Evolutionary conservation across 2,113 vertebrate species (phyloP), one percentile per base, ranked within the genome.

Genomic region (Otis tarda): DNA sequence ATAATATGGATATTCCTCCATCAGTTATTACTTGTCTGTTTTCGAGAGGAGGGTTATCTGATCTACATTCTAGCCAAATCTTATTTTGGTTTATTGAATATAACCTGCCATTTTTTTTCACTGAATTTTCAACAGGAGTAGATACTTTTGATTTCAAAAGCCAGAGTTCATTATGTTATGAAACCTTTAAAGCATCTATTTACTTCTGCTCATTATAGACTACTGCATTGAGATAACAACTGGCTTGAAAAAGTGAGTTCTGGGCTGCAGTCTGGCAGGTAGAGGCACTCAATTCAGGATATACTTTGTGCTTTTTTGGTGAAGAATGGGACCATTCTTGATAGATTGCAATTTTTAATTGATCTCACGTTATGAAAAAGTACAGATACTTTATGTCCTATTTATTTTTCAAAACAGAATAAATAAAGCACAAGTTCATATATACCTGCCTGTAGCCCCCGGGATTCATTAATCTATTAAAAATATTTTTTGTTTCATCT

Each of bases 311-410:
- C 81, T 84, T 80, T 37, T 79, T 91, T 85, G 78, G 37, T 77
- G 90, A 91, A 92, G 91, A 96, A 94, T 0, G 3, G 12, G 93
- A 83, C 68, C n/a, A 79, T 95, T 95, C 47, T 78, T 82, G 68
- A 24, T 35, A 83, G 92, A 93, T 65, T 74, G 47, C 76, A 83
- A 87, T 96, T 96, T 97, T 96, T 95, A 97, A 94, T 96, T 93
- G 93, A 64, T 87, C 80, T 93, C 82, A 81, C 69, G 45, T 95
- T 89, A 74, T 89, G 15, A 61, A 50, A 76, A 90, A 89, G 88
- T 56, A 27, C 16, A 41, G 23, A 3, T 41, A 47, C 56, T 89
- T 90, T 17, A 24, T 19, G 39, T 61, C 41, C 11, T 71, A 8
- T 57, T 95, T 94, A 27, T 84, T 86, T 94, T 65, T 79, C 24